Evolutionary conservation across 2,797 vertebrate species (phyloP), one percentile per base, ranked within the genome.

Genomic region (Malurus splendens): DNA sequence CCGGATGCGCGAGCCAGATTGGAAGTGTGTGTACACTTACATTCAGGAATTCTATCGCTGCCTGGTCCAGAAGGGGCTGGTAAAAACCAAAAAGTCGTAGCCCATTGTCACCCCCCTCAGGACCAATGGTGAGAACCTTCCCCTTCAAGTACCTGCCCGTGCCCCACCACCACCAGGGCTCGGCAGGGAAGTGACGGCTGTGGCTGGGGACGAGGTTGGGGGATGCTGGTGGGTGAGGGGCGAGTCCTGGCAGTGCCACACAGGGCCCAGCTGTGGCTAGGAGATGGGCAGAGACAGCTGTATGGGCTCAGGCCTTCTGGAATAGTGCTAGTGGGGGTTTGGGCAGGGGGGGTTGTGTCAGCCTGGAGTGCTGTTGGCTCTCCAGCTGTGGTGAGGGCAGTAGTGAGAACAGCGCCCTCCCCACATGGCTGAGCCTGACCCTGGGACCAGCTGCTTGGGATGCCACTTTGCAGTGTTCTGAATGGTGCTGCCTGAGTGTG

Each of bases 11-110:
- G 99, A 99, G 97, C 99, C 99, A 3, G 99, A 99, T 97, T 99
- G 99, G 99, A 99, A 99, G 98, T 99, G 99, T 97, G 99, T 99
- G 97, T 99, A 99, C 98, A 99, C 99, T 97, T 99, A 99, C 98
- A 98, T 99, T 98, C 99, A 99, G 98, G 99, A 99, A 97, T 99
- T 99, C 98, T 99, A 99, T 98, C 98, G 99, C 97, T 98, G 98
- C 95, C 98, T 99, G 98, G 99, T 99, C 97, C 98, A 98, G 97
- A 99, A 99, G 97, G 99, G 99, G 97, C 98, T 99, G 98, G 99
- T 99, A 98, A 99, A 99, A 98, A 99, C 99, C 98, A 99, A 99
- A 99, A 98, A 98, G 98, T 98, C 98, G 96, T 99, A 98, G 97
- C 84, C 92, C 75, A 97, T 95, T 97, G 90, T 88, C 92, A 93